A percentile compares a stretch with the other conserved stretches of the same genome.
phyloP scores from a whole-genome alignment of 2,113 vertebrate species.

The Serilophus lunatus region DNA sequence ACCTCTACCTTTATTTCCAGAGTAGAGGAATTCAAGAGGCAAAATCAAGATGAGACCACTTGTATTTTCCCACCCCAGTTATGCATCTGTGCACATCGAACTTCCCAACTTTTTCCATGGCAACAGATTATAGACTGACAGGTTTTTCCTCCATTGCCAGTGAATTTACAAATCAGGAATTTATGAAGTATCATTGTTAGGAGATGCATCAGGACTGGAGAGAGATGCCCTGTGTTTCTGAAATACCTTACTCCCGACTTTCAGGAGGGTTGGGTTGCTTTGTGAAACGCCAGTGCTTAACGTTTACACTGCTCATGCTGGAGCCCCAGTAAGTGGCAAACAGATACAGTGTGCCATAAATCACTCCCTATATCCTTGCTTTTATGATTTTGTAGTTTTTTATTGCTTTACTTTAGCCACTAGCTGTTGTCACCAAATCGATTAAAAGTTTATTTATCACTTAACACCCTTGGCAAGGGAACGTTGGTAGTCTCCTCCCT shows the following conservation, averaged over 20 bases:
- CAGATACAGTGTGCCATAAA: background rate
- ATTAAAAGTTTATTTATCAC: background rate
- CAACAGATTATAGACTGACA: constrained; percentile 54
- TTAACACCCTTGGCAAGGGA: background rate
- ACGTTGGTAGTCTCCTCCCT: background rate
- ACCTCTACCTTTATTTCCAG: background rate
- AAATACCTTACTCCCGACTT: constrained; percentile 52
- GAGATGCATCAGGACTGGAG: constrained; percentile 51
- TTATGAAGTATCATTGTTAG: constrained; percentile 56
- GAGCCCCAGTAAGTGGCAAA: constrained; percentile 7
- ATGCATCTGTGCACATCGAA: background rate
- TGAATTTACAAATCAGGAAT: constrained; percentile 50
- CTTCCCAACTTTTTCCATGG: constrained; percentile 65
- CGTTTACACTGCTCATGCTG: background rate
- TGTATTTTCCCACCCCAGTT: constrained; percentile 12
- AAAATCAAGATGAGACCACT: background rate
- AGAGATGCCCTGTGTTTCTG: background rate
- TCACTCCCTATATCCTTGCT: background rate
- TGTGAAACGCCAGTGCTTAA: background rate
- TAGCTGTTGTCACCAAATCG: background rate
- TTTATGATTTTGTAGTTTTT: constrained; percentile 40
- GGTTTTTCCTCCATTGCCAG: constrained; percentile 34
- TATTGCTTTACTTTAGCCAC: background rate
- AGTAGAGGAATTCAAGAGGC: background rate
- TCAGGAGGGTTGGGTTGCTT: background rate